These are phyloP conservation scores for Oscheius sp. DNA, from an alignment of 2,888 invertebrate genomes.

Conservation along the genomic window DNA sequence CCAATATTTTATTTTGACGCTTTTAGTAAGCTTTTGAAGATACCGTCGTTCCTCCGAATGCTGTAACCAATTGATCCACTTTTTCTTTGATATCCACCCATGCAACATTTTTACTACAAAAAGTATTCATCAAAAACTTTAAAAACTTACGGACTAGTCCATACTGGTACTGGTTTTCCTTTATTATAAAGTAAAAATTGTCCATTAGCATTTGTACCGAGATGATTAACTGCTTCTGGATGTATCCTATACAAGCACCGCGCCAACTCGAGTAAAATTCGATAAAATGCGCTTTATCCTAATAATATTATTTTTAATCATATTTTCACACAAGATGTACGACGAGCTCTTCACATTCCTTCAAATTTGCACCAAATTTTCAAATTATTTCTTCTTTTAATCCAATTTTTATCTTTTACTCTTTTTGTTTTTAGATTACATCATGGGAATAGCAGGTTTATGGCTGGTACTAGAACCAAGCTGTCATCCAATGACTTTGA, in stretches of 20 bases:
- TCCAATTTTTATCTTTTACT: no score
- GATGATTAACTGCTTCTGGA: conserved; percentile 50
- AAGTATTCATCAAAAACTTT: no score
- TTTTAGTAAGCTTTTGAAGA: conserved; percentile 35
- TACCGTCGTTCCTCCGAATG: no score
- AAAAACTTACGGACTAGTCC: conserved; percentile 44
- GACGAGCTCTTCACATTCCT: no score
- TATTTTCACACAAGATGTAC: no score
- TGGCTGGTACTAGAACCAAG: conserved; percentile 93
- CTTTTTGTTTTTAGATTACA: no score
- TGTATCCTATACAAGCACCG: conserved; percentile 86
- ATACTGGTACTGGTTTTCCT: conserved; percentile 43
- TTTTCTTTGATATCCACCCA: conserved; percentile 57
- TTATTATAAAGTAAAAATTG: conserved; percentile 42
- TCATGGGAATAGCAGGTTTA: conserved; percentile 98
- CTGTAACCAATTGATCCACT: conserved; percentile 46
- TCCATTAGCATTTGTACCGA: conserved; percentile 39
- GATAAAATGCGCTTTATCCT: conserved; percentile 75
- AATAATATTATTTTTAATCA: conserved; percentile 15
- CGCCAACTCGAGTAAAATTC: conserved; percentile 97
- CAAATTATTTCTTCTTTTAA: no score
- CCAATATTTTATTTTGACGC: neutral
- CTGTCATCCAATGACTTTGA: conserved; percentile 89
- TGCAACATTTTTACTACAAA: conserved; percentile 40
- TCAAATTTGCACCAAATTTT: no score